These are phyloP conservation scores for Petrolisthes manimaculis DNA, from an alignment of 2,888 invertebrate genomes.

Conservation along the genomic window DNA sequence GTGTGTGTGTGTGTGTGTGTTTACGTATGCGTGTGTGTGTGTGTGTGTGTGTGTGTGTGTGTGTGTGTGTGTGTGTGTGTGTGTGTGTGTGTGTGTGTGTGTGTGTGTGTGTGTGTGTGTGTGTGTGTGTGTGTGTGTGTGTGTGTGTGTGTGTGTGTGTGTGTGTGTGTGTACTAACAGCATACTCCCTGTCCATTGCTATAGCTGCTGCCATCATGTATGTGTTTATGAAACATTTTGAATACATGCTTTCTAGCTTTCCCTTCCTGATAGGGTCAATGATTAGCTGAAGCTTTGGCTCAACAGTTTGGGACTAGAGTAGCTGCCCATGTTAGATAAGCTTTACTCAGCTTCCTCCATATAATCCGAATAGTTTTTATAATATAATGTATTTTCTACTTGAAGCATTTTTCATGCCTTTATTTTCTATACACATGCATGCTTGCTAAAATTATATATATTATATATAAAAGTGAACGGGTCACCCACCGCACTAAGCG, in stretches of 20 bases:
- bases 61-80: constrained; percentile 15
- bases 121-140: not conserved
- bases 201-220: not conserved
- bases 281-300: constrained; percentile 15
- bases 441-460: constrained; percentile 27
- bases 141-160: constrained; percentile 1
- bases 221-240: too few species aligned
- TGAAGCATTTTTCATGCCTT: constrained; percentile 29
- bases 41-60: not conserved
- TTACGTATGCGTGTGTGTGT: not conserved
- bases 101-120: constrained; percentile 1
- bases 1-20: not conserved
- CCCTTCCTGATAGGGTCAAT: not conserved
- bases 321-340: constrained; percentile 23
- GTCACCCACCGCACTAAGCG: constrained; percentile 16
- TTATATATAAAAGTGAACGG: constrained; percentile 20
- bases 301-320: constrained; percentile 11
- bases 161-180: too few species aligned
- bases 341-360: constrained; percentile 26
- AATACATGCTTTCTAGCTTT: not conserved
- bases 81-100: not conserved
- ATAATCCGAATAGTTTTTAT: constrained; percentile 12
- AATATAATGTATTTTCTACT: constrained; percentile 14
- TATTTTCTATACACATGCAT: constrained; percentile 36
- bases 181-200: too few species aligned